Evolutionary conservation across 2,888 invertebrate species (phyloP).

Genomic region (Drosophila mercatorum): DNA sequence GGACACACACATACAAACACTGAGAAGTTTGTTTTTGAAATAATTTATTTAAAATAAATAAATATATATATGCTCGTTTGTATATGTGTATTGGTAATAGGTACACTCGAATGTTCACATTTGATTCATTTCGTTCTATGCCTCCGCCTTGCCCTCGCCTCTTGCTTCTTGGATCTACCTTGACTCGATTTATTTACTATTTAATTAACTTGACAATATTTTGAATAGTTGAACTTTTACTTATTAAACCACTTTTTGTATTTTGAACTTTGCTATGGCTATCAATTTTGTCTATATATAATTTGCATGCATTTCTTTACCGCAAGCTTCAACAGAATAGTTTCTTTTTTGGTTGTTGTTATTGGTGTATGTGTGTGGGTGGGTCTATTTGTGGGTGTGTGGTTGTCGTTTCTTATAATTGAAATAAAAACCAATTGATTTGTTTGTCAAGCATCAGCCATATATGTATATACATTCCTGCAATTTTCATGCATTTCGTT

Average conservation of each 20-base stretch:
- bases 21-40: constrained; percentile 57
- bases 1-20: background rate
- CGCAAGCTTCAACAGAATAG: constrained; percentile 1
- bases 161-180: background rate
- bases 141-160: background rate
- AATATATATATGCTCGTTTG: constrained; percentile 43
- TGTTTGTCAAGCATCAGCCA: constrained; percentile 52
- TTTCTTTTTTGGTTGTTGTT: background rate
- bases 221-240: constrained; percentile 63
- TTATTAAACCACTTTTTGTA: constrained; percentile 51
- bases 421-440: constrained; percentile 42
- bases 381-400: constrained; percentile 1
- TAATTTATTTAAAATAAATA: constrained; percentile 78
- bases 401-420: constrained; percentile 21
- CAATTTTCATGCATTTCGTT: constrained; percentile 44
- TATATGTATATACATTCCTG: constrained; percentile 37
- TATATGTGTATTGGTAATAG: constrained; percentile 59
- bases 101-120: constrained; percentile 66
- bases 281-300: constrained; percentile 49
- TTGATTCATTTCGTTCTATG: constrained; percentile 51
- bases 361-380: constrained; percentile 13
- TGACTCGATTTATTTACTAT: constrained; percentile 32
- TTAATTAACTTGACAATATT: constrained; percentile 55
- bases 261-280: constrained; percentile 64
- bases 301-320: constrained; percentile 43